These are phyloP conservation scores for Pipistrellus pygmaeus DNA, from an alignment of 2,797 vertebrate species.

Conservation along the genomic window DNA sequence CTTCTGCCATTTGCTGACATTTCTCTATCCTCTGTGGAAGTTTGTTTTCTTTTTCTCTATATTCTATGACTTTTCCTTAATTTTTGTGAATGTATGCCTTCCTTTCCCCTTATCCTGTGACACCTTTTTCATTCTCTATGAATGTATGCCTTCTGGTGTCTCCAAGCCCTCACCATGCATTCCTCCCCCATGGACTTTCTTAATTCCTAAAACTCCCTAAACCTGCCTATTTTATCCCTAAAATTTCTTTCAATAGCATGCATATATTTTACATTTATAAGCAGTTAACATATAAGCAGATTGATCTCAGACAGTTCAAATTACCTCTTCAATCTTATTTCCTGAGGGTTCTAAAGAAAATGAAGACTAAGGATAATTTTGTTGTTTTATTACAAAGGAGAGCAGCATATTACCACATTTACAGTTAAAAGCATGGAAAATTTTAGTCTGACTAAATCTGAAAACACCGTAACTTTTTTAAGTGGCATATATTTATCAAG, in stretches of 20 bases:
- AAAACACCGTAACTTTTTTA: not conserved
- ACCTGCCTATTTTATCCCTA: no score
- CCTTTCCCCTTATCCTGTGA: no score
- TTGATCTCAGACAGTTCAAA: not conserved
- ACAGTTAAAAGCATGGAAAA: not conserved
- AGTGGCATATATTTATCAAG: not conserved
- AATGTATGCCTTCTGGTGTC: no score
- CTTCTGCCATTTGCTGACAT: no score
- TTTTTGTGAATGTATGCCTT: no score
- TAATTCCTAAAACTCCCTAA: no score
- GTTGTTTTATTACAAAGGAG: not conserved
- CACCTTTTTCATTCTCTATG: no score
- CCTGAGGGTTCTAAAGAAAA: not conserved
- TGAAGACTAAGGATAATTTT: not conserved
- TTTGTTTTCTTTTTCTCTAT: no score
- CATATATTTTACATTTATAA: not conserved
- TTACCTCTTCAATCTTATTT: not conserved
- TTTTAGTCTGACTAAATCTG: not conserved
- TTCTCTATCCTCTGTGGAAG: no score
- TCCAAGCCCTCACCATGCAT: no score
- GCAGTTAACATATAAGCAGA: not conserved
- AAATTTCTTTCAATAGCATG: not conserved
- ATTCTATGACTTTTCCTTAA: no score
- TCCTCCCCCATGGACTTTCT: no score
- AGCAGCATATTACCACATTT: not conserved